These are phyloP conservation scores for Coleophora flavipennella DNA, from an alignment of 2,888 invertebrate genomes.

Conservation along the genomic window DNA sequence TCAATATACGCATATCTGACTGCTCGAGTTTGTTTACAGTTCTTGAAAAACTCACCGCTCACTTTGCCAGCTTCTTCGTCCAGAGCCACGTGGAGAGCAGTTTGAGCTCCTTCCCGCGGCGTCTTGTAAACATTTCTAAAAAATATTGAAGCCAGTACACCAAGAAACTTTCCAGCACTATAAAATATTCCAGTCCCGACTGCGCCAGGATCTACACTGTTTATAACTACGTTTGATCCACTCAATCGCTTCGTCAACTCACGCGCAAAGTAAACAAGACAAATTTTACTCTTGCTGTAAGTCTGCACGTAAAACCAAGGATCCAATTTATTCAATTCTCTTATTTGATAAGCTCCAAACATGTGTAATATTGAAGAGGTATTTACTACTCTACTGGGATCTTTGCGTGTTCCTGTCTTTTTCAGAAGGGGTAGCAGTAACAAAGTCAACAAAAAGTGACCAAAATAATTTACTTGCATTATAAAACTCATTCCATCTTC, in stretches of 20 bases:
- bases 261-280: slow-evolving; percentile 76
- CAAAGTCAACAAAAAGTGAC: slow-evolving; percentile 88
- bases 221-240: slow-evolving; percentile 76
- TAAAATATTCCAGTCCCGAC: slow-evolving; percentile 81
- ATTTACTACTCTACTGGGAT: slow-evolving; percentile 77
- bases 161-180: slow-evolving; percentile 48
- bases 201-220: slow-evolving; percentile 84
- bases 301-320: slow-evolving; percentile 38
- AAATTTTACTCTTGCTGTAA: slow-evolving; percentile 75
- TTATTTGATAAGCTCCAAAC: slow-evolving; percentile 74
- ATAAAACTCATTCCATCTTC: slow-evolving; percentile 84
- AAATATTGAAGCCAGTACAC: slow-evolving; percentile 27
- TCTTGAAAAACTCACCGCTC: slow-evolving; percentile 80
- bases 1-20: slow-evolving; percentile 71
- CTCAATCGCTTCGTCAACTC: slow-evolving; percentile 76
- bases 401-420: slow-evolving; percentile 47
- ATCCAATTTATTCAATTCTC: slow-evolving; percentile 75
- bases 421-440: slow-evolving; percentile 82
- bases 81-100: slow-evolving; percentile 78
- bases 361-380: slow-evolving; percentile 80
- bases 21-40: slow-evolving; percentile 75
- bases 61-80: slow-evolving; percentile 76
- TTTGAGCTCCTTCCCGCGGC: slow-evolving; percentile 82
- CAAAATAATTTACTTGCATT: slow-evolving; percentile 90
- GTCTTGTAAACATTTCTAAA: slow-evolving; percentile 72